phyloP scores from a whole-genome alignment of 2,113 vertebrate genomes.

The Girardinichthys multiradiatus region DNA sequence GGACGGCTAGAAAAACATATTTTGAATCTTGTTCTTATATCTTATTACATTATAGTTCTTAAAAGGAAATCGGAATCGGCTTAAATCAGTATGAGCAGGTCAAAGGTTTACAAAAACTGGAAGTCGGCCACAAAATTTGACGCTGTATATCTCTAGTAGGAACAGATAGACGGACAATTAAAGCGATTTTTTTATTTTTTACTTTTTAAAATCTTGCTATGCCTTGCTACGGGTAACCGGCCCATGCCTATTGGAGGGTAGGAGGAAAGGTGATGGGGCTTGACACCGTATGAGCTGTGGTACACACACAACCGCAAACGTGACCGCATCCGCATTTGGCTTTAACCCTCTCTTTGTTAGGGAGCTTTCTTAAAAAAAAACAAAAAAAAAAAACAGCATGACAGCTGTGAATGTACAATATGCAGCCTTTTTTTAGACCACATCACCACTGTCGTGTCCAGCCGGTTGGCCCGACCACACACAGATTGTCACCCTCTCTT shows the following conservation, averaged over 20 bases:
- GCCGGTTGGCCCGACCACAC: conserved; percentile 52
- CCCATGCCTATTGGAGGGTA: background rate
- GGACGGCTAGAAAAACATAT: background rate
- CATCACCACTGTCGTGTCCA: conserved; percentile 63
- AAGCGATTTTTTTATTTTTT: background rate
- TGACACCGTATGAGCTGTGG: conserved; percentile 67
- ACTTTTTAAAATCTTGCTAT: too few relatives aligned
- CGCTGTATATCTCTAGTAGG: background rate
- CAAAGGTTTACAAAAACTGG: too few relatives aligned
- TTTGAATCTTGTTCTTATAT: background rate
- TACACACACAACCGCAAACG: conserved; percentile 56
- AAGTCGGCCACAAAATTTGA: too few relatives aligned
- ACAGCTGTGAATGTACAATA: conserved; percentile 84
- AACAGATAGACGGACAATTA: background rate
- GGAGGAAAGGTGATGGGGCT: conserved; percentile 14
- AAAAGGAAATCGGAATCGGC: background rate
- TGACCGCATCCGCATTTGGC: conserved; percentile 66
- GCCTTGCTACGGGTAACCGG: background rate
- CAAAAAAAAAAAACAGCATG: conserved; percentile 59
- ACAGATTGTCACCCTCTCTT: conserved; percentile 51
- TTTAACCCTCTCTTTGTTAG: conserved; percentile 75
- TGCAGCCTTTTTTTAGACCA: conserved; percentile 74
- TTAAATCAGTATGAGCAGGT: too few relatives aligned
- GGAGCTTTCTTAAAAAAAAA: conserved; percentile 71
- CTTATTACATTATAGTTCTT: background rate